Evolutionary conservation across 2,888 invertebrate species (phyloP), one percentile per base, ranked within the genome.

Genomic region (Melinaea marsaeus): DNA sequence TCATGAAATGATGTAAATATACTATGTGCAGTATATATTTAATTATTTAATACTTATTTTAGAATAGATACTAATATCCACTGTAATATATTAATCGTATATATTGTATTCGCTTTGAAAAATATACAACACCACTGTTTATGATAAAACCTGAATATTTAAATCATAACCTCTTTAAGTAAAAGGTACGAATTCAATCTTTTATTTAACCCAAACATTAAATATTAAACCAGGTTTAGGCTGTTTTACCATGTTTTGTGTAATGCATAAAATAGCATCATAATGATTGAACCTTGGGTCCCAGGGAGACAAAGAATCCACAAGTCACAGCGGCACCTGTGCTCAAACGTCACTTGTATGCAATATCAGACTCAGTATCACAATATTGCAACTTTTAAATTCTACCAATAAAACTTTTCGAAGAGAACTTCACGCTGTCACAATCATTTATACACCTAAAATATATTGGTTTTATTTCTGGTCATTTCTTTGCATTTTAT

Each of bases 291-390:
- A 35, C 34, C 46, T 33, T 55, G 55, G 58, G 60, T 65, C 83
- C 80, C 79, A 78, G 68, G 67, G 68, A 75, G 72, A 73, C 76
- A 81, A 84, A 83, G 83, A 85, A 86, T 85, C 78, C 79, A 84
- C 85, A 85, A 86, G 85, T 86, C 86, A 86, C 80, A 80, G 74
- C 71, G 71, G 77, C 86, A 86, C 85, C 86, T 86, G 86, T 85
- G 78, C 75, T 75, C 61, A 54, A 64, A 58, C 67, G 66, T 67
- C 66, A 70, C 72, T 68, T 71, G 71, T 72, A 65, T 68, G 68
- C 69, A 64, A 70, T 67, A 63, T 67, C 64, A 57, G 47, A 55
- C 54, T 68, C 60, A 68, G 34, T 58, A 47, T 60, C 68, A 69
- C 63, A 68, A 37, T 58, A 61, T 63, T 70, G 67, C 67, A 74